A percentile compares a stretch with the other conserved stretches of the same genome.
Evolutionary conservation across 1,140 invertebrate species (phyloP).

Genomic region (Ephestia elutella): DNA sequence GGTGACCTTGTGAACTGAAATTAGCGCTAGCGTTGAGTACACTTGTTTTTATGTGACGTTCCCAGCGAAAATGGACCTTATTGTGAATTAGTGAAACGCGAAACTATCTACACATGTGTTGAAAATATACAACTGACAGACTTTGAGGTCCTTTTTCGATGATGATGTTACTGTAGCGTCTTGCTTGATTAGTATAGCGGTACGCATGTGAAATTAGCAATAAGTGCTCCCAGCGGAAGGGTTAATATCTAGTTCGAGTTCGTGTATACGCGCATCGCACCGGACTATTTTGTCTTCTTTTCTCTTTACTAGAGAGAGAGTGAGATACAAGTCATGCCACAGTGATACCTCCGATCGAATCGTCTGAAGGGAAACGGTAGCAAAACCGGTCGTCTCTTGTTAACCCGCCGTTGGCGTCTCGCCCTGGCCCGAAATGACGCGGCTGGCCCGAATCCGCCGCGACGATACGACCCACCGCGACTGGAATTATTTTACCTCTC

Average conservation of each 20-base stretch:
- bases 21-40: background rate
- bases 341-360: background rate
- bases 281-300: background rate
- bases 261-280: background rate
- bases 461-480: background rate
- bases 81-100: no score
- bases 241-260: background rate
- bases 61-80: no score
- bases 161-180: background rate
- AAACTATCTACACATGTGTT: no score
- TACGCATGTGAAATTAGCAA: background rate
- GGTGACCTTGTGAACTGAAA: background rate
- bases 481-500: background rate
- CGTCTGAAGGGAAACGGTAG: background rate
- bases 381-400: background rate
- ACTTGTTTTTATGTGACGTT: background rate
- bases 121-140: no score
- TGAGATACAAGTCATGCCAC: background rate
- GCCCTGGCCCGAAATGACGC: background rate
- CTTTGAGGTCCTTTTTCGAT: no score
- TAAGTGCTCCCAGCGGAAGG: background rate
- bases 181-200: background rate
- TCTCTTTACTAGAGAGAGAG: background rate
- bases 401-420: background rate
- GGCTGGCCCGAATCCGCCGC: constrained; percentile 2